Conservation (phyloP, 2,888 invertebrate genomes). For the Argyresthia goedartella region DNA sequence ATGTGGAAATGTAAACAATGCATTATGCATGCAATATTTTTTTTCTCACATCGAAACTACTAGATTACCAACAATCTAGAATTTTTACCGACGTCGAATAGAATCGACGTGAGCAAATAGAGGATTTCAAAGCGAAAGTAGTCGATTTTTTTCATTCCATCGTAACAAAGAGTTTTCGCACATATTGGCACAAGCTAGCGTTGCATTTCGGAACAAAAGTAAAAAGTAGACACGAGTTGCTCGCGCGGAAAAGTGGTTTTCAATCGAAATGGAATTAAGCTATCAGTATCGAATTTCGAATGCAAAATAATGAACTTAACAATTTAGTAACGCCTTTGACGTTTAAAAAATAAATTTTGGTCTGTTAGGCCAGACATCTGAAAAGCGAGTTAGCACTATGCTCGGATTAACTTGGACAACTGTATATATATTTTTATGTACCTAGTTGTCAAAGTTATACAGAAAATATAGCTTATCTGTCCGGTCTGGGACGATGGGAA, state of each 20-base stretch:
- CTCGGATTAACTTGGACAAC: no score
- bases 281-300: constrained; percentile 3
- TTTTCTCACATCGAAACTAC: background rate
- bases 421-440: no score
- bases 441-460: no score
- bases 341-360: no score
- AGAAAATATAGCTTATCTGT: no score
- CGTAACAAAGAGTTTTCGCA: background rate
- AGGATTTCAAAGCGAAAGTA: background rate
- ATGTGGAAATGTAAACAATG: background rate
- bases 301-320: background rate
- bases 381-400: no score
- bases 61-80: background rate
- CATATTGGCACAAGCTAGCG: constrained; percentile 1
- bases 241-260: constrained; percentile 5
- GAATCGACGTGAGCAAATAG: no score
- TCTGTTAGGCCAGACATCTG: no score
- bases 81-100: background rate
- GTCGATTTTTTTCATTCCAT: background rate
- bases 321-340: no score
- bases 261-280: constrained; percentile 2
- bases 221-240: constrained; percentile 1
- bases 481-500: background rate
- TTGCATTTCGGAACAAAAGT: constrained; percentile 1
- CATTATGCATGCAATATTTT: background rate